These are phyloP conservation scores for Lagopus muta DNA, from an alignment of 2,113 vertebrate species.

Conservation along the genomic window DNA sequence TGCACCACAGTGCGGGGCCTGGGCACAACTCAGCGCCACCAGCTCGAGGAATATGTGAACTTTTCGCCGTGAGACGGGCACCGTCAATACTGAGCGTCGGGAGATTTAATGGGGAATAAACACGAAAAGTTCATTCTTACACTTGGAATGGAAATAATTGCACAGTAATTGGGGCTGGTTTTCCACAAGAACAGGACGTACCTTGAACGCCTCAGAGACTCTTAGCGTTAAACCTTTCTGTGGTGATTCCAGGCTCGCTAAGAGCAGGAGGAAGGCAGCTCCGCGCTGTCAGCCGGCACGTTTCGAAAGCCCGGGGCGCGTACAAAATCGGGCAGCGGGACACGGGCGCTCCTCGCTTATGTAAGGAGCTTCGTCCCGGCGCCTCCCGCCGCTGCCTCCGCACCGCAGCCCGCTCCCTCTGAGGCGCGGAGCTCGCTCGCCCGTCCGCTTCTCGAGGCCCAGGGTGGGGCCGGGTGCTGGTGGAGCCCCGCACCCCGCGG, in stretches of 20 bases:
- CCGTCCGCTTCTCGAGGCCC: not conserved
- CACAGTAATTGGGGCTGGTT: not conserved
- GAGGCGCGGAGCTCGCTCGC: too few relatives aligned
- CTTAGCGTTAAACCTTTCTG: not conserved
- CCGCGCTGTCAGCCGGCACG: not conserved
- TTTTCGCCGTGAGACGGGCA: not conserved
- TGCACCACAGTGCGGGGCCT: fast-evolving
- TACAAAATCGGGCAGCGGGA: not conserved
- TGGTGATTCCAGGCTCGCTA: not conserved
- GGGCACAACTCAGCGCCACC: fast-evolving
- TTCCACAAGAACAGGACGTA: not conserved
- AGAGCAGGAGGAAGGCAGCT: not conserved
- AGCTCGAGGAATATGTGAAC: too few relatives aligned
- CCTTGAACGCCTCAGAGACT: not conserved
- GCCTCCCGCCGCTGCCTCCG: not conserved
- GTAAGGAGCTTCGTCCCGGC: not conserved
- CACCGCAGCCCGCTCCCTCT: not conserved
- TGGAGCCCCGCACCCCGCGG: not conserved
- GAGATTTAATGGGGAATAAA: not conserved
- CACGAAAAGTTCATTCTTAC: not conserved
- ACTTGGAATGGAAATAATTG: not conserved
- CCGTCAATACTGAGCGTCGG: not conserved
- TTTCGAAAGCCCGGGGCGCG: conserved; percentile 29
- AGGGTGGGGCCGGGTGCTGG: not conserved
- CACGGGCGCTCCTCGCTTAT: not conserved